These are phyloP conservation scores for Agrochola litura DNA, from an alignment of 2,888 invertebrate genomes.

Conservation along the genomic window DNA sequence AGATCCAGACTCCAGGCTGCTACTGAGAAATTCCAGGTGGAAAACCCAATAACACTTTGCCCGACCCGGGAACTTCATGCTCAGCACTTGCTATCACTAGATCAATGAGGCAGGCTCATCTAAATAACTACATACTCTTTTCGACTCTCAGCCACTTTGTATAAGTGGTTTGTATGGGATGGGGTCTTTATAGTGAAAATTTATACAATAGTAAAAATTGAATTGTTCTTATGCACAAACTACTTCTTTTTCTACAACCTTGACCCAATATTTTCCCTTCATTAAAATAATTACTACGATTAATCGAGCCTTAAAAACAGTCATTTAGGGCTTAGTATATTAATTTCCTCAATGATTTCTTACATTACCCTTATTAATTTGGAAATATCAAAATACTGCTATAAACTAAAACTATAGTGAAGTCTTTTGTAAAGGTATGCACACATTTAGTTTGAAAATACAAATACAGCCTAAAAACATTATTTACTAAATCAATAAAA, in stretches of 20 bases:
- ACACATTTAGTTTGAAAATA: background rate
- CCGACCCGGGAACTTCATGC: too few species aligned
- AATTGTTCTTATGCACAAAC: background rate
- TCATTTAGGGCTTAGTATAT: background rate
- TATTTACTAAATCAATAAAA: background rate
- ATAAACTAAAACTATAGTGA: constrained; percentile 9
- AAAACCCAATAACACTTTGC: too few species aligned
- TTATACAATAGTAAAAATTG: background rate
- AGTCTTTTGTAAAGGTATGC: constrained; percentile 34
- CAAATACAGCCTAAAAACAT: background rate
- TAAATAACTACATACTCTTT: background rate
- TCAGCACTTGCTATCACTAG: too few species aligned
- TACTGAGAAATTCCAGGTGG: too few species aligned
- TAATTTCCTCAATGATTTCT: background rate
- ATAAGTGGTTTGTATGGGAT: too few species aligned
- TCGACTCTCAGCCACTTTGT: too few species aligned
- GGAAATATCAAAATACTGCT: constrained; percentile 12
- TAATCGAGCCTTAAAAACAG: constrained; percentile 5
- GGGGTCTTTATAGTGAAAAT: background rate
- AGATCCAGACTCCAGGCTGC: too few species aligned
- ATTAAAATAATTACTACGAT: background rate
- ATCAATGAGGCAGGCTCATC: background rate
- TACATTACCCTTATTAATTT: background rate
- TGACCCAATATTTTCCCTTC: background rate
- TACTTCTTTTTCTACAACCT: too few species aligned